These are phyloP conservation scores for Spongilla lacustris DNA, from an alignment of 37 sponge, comb jelly and placozoan genomes.

Conservation along the genomic window DNA sequence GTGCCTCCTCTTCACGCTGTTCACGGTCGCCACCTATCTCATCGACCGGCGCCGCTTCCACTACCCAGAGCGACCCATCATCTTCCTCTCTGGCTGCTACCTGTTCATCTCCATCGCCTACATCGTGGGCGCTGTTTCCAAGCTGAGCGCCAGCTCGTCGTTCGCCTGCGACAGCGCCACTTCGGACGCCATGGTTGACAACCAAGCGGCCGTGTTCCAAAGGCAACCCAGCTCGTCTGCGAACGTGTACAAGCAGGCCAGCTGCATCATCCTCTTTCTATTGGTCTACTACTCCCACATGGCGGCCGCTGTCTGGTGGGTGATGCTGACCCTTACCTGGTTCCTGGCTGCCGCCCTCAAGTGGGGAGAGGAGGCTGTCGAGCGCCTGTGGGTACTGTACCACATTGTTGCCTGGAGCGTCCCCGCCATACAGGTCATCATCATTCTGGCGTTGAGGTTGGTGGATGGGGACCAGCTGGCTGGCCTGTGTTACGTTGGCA, in stretches of 20 bases:
- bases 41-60: conserved; percentile 86
- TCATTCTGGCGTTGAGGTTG: conserved; percentile 56
- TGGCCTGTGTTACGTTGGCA: conserved; percentile 81
- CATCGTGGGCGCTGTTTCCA: conserved; percentile 75
- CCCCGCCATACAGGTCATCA: conserved; percentile 70
- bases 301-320: conserved; percentile 88
- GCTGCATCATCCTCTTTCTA: conserved; percentile 80
- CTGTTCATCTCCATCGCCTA: conserved; percentile 77
- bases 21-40: conserved; percentile 84
- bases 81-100: conserved; percentile 84
- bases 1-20: conserved; percentile 79
- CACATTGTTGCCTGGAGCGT: conserved; percentile 88
- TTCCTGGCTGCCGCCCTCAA: conserved; percentile 92
- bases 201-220: conserved; percentile 59
- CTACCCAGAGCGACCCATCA: conserved; percentile 94
- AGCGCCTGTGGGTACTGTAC: conserved; percentile 73
- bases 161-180: conserved; percentile 53
- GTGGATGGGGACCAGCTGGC: conserved; percentile 90
- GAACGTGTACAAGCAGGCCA: conserved; percentile 48
- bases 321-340: conserved; percentile 91
- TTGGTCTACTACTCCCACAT: conserved; percentile 81
- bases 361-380: conserved; percentile 96
- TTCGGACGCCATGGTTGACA: neutral
- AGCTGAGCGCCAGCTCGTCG: conserved; percentile 28
- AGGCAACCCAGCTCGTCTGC: conserved; percentile 47